Evolutionary conservation across 2,888 invertebrate species (phyloP).

Genomic region (Microctonus brassicae): DNA sequence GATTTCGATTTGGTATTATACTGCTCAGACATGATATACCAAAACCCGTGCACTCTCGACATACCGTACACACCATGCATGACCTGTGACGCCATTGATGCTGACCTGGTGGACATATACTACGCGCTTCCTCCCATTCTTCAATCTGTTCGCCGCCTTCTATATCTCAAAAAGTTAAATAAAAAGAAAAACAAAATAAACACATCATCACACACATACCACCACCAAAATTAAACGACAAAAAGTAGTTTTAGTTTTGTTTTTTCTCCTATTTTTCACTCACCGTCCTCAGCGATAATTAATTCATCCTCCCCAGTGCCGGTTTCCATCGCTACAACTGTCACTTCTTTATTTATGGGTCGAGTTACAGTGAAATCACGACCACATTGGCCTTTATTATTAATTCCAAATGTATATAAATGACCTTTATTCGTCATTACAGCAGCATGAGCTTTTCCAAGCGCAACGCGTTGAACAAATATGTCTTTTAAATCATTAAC

Average conservation of each 20-base stretch:
- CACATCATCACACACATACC: not conserved
- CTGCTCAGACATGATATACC: constrained; percentile 86
- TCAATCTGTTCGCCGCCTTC: constrained; percentile 69
- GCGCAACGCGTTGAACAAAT: constrained; percentile 75
- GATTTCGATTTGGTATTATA: constrained; percentile 82
- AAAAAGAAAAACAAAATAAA: constrained; percentile 2
- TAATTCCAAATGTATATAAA: constrained; percentile 95
- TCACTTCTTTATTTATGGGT: constrained; percentile 69
- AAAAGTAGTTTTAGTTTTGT: no score
- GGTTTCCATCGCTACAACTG: constrained; percentile 73
- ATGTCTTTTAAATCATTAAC: constrained; percentile 83
- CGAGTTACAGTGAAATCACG: constrained; percentile 79
- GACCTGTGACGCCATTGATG: constrained; percentile 86
- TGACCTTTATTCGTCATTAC: constrained; percentile 89
- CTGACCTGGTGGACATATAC: constrained; percentile 77
- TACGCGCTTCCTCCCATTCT: constrained; percentile 73
- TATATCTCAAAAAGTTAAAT: constrained; percentile 29
- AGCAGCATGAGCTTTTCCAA: constrained; percentile 97
- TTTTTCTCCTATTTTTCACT: constrained; percentile 15
- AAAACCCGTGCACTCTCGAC: constrained; percentile 94
- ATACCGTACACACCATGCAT: constrained; percentile 91
- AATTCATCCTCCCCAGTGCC: constrained; percentile 67
- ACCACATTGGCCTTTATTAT: constrained; percentile 98
- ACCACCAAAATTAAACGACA: not conserved
- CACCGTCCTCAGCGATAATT: constrained; percentile 63